Conservation (phyloP, 2,113 vertebrate genomes). For the Columbina picui region DNA sequence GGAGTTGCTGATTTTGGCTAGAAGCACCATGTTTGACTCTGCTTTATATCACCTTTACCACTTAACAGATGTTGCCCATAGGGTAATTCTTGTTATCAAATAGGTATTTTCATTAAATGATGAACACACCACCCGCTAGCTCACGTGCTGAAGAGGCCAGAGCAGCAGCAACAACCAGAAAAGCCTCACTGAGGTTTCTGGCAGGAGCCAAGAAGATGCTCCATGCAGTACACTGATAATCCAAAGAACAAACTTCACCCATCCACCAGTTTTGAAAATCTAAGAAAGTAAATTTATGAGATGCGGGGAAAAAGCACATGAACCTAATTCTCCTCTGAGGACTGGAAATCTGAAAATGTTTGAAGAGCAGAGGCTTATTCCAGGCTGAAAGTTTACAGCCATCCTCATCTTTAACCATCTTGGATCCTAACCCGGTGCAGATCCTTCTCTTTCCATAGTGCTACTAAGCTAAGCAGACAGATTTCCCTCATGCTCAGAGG, state of each 20-base stretch:
- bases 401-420: neutral
- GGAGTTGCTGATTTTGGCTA: neutral
- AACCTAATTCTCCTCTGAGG: neutral
- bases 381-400: neutral
- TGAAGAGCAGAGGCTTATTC: neutral
- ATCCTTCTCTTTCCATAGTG: neutral
- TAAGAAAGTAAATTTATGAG: neutral
- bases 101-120: neutral
- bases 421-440: rapidly evolving
- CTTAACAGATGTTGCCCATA: neutral
- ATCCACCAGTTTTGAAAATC: neutral
- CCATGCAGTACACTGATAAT: neutral
- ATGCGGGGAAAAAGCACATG: neutral
- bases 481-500: neutral
- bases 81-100: neutral
- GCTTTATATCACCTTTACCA: neutral
- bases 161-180: neutral
- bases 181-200: neutral
- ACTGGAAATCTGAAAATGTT: neutral
- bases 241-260: neutral
- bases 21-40: neutral
- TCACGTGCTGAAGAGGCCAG: neutral
- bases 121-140: neutral
- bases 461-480: neutral
- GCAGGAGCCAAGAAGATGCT: neutral